phyloP scores from a whole-genome alignment of 2,888 invertebrate genomes.

The Pyrgus malvae region DNA sequence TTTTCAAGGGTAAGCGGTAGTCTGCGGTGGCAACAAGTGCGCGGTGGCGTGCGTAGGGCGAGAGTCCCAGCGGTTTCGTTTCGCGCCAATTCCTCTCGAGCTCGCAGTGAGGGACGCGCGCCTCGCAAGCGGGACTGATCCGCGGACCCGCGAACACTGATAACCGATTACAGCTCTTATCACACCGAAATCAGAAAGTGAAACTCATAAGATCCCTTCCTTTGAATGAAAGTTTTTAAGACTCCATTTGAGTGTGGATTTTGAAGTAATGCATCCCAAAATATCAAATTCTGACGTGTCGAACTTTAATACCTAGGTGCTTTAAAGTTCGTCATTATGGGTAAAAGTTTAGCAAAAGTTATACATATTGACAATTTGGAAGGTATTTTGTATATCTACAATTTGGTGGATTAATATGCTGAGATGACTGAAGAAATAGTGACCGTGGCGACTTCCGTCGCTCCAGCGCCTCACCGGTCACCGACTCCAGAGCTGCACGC shows the following conservation, averaged over 20 bases:
- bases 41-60: conserved; percentile 52
- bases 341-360: no score
- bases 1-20: conserved; percentile 56
- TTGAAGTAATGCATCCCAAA: not conserved
- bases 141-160: conserved; percentile 39
- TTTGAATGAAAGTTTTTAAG: not conserved
- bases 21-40: conserved; percentile 66
- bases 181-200: not conserved
- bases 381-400: not conserved
- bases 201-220: no score
- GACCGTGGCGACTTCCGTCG: conserved; percentile 49
- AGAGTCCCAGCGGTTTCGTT: conserved; percentile 56
- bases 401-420: not conserved
- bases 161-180: conserved; percentile 38
- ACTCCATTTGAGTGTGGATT: not conserved
- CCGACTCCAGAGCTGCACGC: conserved; percentile 85
- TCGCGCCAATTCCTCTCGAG: conserved; percentile 66
- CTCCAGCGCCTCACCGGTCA: conserved; percentile 66
- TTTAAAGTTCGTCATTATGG: no score
- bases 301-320: no score
- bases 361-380: no score
- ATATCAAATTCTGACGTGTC: no score
- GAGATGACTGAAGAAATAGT: conserved; percentile 52
- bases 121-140: conserved; percentile 60
- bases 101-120: conserved; percentile 69